Evolutionary conservation across 2,888 invertebrate species (phyloP).

Genomic region (Lordiphosa andalusiaca): DNA sequence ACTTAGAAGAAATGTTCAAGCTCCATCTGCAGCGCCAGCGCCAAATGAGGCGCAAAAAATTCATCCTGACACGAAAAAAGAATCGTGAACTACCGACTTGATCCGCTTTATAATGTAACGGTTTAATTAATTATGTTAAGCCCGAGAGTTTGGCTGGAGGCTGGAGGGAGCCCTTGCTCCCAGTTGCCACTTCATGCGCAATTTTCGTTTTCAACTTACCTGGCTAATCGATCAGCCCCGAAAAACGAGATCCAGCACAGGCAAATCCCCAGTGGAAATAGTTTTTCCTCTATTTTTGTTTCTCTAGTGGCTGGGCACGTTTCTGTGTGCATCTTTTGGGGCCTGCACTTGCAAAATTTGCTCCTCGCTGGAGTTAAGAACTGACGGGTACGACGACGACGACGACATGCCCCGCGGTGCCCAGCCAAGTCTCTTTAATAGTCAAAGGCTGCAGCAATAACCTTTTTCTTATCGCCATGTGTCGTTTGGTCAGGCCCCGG

Average conservation of each 20-base stretch:
- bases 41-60: slow-evolving; percentile 72
- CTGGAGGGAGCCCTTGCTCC: slow-evolving; percentile 8
- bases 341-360: slow-evolving; percentile 52
- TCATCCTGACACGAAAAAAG: slow-evolving; percentile 70
- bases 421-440: slow-evolving; percentile 42
- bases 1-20: slow-evolving; percentile 68
- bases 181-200: slow-evolving; percentile 73
- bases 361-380: slow-evolving; percentile 4
- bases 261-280: slow-evolving; percentile 5
- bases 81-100: slow-evolving; percentile 73
- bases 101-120: slow-evolving; percentile 78
- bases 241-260: slow-evolving; percentile 12
- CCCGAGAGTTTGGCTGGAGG: slow-evolving; percentile 26
- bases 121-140: slow-evolving; percentile 80
- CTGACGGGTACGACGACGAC: slow-evolving; percentile 3
- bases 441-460: slow-evolving; percentile 52
- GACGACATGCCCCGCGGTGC: slow-evolving; percentile 54
- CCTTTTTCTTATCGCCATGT: slow-evolving; percentile 65
- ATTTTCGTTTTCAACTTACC: slow-evolving; percentile 68
- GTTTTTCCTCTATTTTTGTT: slow-evolving; percentile 29
- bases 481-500: slow-evolving; percentile 34
- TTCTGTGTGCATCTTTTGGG: slow-evolving; percentile 32
- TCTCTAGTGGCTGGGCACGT: slow-evolving; percentile 14
- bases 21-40: slow-evolving; percentile 47
- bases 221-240: slow-evolving; percentile 70